Base-by-base conservation (phyloP, 92 coral and sea anemone species). In the Paragorgia papillata region DNA sequence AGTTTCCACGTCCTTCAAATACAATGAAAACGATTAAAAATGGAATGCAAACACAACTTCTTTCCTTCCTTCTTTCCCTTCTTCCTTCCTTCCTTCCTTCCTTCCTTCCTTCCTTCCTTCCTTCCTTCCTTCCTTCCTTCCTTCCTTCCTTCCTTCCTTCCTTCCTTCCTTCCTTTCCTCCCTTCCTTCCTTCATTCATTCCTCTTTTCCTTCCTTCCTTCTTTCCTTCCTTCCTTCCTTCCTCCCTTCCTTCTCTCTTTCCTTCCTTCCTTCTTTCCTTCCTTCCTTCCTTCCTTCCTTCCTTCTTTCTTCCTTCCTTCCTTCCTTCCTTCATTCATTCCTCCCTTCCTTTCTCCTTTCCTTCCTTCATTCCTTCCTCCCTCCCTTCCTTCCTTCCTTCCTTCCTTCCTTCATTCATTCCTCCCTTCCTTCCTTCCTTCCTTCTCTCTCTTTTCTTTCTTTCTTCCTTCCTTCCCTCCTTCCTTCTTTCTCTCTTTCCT, bases 1-100 rank as follows among this genome's bases (percentile, higher is more conserved):
- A 29, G 17, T 30, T 24, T 64, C 71, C 71, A 33, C 71, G 71
- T 67, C 17, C 74, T 46, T 67, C n/a, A 41, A 67, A 34, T 24
- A 9, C 4, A 41, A 6, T 32, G 27, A 14, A 1, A 67, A 41
- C 20, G 51, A 46, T 21, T 41, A 17, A 43, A 22, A 20, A 65
- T 27, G n/a, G 39, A 19, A 1, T n/a, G n/a, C n/a, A n/a, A n/a
- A n/a, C n/a, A n/a, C n/a, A 55, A 21, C 9, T 2, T 55, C 12
- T 0, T 55, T 19, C 24, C 43, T 37, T 37, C 43, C 53, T 15
- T 46, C n/a, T 6, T 7, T 46, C 15, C 9, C n/a, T 15, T 2
- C 14, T 46, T 46, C 15, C n/a, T 7, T 46, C 15, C 15, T n/a
- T 2, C 15, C n/a, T 46, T 12, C 12, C 2, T 2, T 46, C 7